Evolutionary conservation across 2,113 vertebrate genomes (phyloP).

Genomic region (Xiphorhynchus elegans): DNA sequence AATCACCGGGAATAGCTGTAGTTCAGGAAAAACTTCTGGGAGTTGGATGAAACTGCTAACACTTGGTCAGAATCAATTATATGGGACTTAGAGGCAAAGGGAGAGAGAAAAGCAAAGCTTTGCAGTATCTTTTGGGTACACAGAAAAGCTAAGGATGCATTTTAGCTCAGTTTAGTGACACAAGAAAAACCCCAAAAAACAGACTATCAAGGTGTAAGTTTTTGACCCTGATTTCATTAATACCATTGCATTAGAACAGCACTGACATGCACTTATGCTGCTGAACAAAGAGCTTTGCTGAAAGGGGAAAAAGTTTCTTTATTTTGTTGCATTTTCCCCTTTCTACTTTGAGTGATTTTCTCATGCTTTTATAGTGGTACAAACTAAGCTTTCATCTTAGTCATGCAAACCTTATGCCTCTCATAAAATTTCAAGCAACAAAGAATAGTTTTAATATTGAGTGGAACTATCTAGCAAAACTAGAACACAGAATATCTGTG

Average conservation of each 20-base stretch:
- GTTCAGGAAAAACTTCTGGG: slow-evolving; percentile 45
- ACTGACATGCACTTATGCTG: background rate
- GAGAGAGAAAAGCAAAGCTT: background rate
- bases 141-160: background rate
- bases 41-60: background rate
- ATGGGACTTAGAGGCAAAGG: slow-evolving; percentile 5
- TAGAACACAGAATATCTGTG: background rate
- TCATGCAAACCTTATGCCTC: background rate
- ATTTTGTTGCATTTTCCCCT: background rate
- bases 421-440: background rate
- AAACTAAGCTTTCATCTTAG: background rate
- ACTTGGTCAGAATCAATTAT: slow-evolving; percentile 42
- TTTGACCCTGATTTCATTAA: background rate
- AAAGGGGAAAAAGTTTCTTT: background rate
- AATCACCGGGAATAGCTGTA: slow-evolving; percentile 48
- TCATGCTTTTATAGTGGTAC: background rate
- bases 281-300: background rate
- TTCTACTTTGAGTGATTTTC: background rate
- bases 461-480: background rate
- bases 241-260: background rate
- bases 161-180: background rate
- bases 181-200: background rate
- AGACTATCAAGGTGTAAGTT: background rate
- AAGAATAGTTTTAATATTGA: background rate
- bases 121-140: background rate